phyloP scores from a whole-genome alignment of 35 echinoderm and acorn worm species.

The Amphiura filiformis region DNA sequence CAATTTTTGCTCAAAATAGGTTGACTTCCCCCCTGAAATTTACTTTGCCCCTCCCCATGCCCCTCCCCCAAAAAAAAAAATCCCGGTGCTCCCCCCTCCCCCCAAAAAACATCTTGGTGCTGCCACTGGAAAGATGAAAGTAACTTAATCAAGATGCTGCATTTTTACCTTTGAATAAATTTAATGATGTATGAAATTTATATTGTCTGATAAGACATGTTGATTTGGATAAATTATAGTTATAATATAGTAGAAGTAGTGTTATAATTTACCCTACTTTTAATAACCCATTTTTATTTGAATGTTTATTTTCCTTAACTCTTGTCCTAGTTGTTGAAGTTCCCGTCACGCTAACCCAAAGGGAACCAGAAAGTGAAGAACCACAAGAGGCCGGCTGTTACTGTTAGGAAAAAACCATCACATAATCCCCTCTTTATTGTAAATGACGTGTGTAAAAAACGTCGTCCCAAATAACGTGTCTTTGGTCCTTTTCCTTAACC shows the following conservation, averaged over 20 bases:
- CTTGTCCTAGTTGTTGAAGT: not conserved
- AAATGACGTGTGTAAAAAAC: not conserved
- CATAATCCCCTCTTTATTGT: not conserved
- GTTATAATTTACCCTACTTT: not conserved
- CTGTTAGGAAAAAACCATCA: slow-evolving; percentile 47
- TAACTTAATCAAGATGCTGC: too few species aligned
- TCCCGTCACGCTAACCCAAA: not conserved
- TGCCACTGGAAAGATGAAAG: too few species aligned
- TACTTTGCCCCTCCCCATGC: too few species aligned
- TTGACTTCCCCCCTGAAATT: too few species aligned
- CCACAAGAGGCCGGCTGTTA: slow-evolving; percentile 65
- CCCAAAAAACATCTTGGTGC: too few species aligned
- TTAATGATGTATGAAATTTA: not conserved
- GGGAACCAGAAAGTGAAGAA: slow-evolving; percentile 11
- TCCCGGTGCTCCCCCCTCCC: too few species aligned
- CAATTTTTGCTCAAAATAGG: too few species aligned
- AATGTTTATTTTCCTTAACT: slow-evolving; percentile 13
- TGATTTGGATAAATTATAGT: too few species aligned
- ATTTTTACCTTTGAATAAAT: too few species aligned
- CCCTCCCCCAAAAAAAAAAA: too few species aligned
- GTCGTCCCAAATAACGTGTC: not conserved
- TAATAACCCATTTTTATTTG: not conserved
- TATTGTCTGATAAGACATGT: too few species aligned
- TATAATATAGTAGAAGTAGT: not conserved
- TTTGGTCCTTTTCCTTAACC: slow-evolving; percentile 53